A percentile compares a stretch with the other conserved stretches of the same genome.
Conservation (phyloP, 2,888 invertebrate genomes). For the Tortricodes alternella region DNA sequence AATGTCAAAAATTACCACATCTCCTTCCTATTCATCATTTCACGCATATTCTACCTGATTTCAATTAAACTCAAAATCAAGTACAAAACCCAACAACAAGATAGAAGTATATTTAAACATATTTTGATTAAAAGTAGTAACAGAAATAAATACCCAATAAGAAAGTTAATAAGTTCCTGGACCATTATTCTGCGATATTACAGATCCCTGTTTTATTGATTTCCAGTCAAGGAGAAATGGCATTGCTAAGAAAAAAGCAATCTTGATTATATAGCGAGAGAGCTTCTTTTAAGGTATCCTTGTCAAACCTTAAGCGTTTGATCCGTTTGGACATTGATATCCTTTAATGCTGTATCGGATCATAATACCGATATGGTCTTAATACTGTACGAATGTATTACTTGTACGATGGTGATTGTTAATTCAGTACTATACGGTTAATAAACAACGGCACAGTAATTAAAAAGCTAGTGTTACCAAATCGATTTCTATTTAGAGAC, state of each 20-base stretch:
- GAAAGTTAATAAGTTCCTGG: slow-evolving; percentile 13
- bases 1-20: too few species aligned
- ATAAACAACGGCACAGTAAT: too few species aligned
- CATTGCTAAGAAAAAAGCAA: neutral
- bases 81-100: neutral
- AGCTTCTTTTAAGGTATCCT: neutral
- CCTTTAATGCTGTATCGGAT: slow-evolving; percentile 21
- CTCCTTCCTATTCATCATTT: too few species aligned
- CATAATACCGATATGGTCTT: slow-evolving; percentile 17
- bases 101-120: neutral
- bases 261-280: neutral
- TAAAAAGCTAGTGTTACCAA: neutral
- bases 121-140: slow-evolving; percentile 3
- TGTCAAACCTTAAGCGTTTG: neutral
- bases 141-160: slow-evolving; percentile 1
- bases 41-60: too few species aligned
- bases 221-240: neutral
- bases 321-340: slow-evolving; percentile 24
- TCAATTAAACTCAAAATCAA: too few species aligned
- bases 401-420: neutral
- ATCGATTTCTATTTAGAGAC: neutral
- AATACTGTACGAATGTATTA: slow-evolving; percentile 5
- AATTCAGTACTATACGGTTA: neutral
- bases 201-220: slow-evolving; percentile 21
- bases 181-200: slow-evolving; percentile 15